Conservation (phyloP, 2,797 vertebrate species). For the Menidia menidia region DNA sequence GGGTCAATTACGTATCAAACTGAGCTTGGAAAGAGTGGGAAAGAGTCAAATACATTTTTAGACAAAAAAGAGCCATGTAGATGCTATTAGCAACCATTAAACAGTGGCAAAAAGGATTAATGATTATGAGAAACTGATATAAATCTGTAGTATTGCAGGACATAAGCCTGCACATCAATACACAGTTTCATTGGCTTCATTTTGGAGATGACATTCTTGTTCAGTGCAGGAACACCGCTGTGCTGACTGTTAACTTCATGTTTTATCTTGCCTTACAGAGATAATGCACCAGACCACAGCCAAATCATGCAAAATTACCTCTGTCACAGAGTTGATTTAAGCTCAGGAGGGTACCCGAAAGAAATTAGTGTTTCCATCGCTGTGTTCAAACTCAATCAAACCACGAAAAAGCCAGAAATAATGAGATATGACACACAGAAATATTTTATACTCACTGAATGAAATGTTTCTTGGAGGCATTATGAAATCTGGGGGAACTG, state of each 20-base stretch:
- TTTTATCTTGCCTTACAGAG: constrained; percentile 64
- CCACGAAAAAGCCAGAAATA: constrained; percentile 26
- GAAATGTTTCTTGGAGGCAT: constrained; percentile 36
- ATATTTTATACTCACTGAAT: constrained; percentile 12
- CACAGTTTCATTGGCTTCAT: constrained; percentile 29
- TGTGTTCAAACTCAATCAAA: constrained; percentile 39
- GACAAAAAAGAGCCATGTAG: constrained; percentile 23
- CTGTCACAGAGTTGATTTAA: constrained; percentile 57
- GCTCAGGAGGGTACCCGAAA: constrained; percentile 53
- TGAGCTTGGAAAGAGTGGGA: constrained; percentile 50
- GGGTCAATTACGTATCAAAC: constrained; percentile 70
- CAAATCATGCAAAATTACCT: constrained; percentile 59
- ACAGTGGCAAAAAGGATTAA: constrained; percentile 24
- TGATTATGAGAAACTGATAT: constrained; percentile 1
- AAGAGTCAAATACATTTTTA: constrained; percentile 28
- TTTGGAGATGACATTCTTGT: constrained; percentile 37
- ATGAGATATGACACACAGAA: constrained; percentile 16
- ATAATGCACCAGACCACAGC: constrained; percentile 32
- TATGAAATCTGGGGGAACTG: constrained; percentile 39
- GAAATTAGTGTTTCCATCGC: constrained; percentile 31
- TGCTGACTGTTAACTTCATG: constrained; percentile 58
- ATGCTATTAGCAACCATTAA: not conserved
- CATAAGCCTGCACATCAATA: constrained; percentile 15
- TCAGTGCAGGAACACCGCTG: constrained; percentile 43
- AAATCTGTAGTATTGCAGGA: constrained; percentile 35